Evolutionary conservation across 2,888 invertebrate species (phyloP).

Genomic region (Apomyelois bistriatella): DNA sequence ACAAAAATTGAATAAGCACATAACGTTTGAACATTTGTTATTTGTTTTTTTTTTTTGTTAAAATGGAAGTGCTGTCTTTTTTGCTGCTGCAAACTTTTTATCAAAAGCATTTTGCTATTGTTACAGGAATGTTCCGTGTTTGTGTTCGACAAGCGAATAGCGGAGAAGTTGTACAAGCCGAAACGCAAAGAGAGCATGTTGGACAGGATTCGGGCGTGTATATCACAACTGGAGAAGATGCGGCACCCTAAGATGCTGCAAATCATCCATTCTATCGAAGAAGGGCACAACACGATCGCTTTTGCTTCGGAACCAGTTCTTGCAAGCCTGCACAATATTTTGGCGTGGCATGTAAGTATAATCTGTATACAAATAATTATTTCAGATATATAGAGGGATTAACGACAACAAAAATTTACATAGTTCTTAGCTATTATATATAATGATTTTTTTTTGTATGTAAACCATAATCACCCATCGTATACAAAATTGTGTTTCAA

Average conservation of each 20-base stretch:
- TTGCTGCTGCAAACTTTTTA: too few species aligned
- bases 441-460: too few species aligned
- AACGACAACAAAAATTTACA: too few species aligned
- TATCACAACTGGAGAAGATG: constrained; percentile 88
- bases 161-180: constrained; percentile 95
- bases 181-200: constrained; percentile 95
- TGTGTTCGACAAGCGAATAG: constrained; percentile 94
- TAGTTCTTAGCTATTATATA: too few species aligned
- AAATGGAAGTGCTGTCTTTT: too few species aligned
- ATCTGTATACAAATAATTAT: background rate
- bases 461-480: too few species aligned
- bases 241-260: constrained; percentile 92
- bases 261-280: constrained; percentile 87
- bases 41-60: too few species aligned
- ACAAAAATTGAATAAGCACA: too few species aligned
- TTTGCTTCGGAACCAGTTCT: constrained; percentile 96
- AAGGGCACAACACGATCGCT: constrained; percentile 92
- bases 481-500: too few species aligned
- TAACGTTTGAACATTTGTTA: too few species aligned
- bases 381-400: too few species aligned
- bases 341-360: constrained; percentile 87
- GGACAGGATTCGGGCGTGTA: constrained; percentile 89
- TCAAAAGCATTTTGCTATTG: background rate
- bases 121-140: constrained; percentile 95
- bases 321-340: constrained; percentile 93